Base-by-base conservation (phyloP, 2,888 invertebrate genomes). In the Polyploca ridens region DNA sequence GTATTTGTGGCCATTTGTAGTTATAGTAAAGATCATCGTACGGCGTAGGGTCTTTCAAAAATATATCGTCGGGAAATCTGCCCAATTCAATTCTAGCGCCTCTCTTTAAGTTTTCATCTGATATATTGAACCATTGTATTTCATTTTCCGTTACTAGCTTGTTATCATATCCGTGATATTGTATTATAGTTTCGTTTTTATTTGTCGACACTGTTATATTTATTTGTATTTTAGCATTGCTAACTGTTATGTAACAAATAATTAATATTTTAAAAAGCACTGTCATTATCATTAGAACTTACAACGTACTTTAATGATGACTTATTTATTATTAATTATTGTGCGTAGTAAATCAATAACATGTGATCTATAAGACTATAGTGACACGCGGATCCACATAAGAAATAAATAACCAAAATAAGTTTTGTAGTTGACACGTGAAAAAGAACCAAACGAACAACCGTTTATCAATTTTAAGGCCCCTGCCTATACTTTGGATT, bases 1-100 rank as follows among this genome's bases (percentile, higher is more conserved):
- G 73, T 0, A 86, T 80, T 71, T 86, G 76, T 2, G 76, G 74
- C 93, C 93, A 93, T 63, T 90, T 69, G 66, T 71, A 90, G 54
- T 82, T 76, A 41, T 81, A 49, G 63, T 79, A 93, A 10, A 90
- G 62, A 64, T 90, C 69, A 0, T 84, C 82, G 49, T 89, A 88
- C 0, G 73, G 67, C 0, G 92, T 92, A 0, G 91, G 91, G 38
- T 92, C 88, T 62, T 76, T 87, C 1, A 91, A 58, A 64, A 83
- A 92, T 14, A 91, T 72, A 8, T 86, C 77, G 0, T 89, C 73
- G 0, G 93, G 90, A 5, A 60, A 70, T 69, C 72, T 87, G 0
- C 90, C 91, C 0, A 93, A 67, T 73, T 90, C 89, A 0, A 83
- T 64, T 63, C 67, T 69, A 2, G 89, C 69, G 0, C 90, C 91